Conservation (phyloP, 23 tunicate species). For the Aplidium turbinatum region DNA sequence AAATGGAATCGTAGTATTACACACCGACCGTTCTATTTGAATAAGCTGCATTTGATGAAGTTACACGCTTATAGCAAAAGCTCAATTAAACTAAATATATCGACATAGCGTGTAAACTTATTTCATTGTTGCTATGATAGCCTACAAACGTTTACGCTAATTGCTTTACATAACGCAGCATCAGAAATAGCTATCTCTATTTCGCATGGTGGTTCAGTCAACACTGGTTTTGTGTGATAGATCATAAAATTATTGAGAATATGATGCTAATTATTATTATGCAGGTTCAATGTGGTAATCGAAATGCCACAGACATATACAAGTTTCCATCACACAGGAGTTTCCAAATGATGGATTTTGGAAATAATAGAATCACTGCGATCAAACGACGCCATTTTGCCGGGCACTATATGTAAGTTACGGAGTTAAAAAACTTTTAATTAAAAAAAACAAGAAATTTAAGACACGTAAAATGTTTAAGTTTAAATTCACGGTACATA, state of each 20-base stretch:
- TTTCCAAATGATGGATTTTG: conserved; percentile 50
- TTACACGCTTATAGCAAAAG: background rate
- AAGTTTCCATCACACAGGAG: conserved; percentile 51
- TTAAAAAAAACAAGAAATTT: too few relatives aligned
- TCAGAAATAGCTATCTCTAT: too few relatives aligned
- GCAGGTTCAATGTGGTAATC: conserved; percentile 39
- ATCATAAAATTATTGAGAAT: too few relatives aligned
- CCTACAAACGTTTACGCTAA: too few relatives aligned
- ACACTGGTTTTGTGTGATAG: too few relatives aligned
- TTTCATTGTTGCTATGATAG: too few relatives aligned
- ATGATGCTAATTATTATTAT: background rate
- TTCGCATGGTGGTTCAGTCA: too few relatives aligned
- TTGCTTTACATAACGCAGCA: too few relatives aligned
- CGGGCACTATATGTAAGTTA: background rate
- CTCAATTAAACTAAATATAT: background rate
- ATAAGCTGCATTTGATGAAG: too few relatives aligned
- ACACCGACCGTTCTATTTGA: too few relatives aligned
- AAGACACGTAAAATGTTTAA: too few relatives aligned
- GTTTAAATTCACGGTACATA: background rate
- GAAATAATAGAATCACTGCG: conserved; percentile 43
- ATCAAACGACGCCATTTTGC: conserved; percentile 27
- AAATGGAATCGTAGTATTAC: background rate
- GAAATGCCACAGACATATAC: conserved; percentile 30
- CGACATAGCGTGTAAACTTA: background rate
- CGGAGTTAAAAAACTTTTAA: too few relatives aligned